Conservation (phyloP, 2,888 invertebrate genomes). For the Meandrusa payeni region DNA sequence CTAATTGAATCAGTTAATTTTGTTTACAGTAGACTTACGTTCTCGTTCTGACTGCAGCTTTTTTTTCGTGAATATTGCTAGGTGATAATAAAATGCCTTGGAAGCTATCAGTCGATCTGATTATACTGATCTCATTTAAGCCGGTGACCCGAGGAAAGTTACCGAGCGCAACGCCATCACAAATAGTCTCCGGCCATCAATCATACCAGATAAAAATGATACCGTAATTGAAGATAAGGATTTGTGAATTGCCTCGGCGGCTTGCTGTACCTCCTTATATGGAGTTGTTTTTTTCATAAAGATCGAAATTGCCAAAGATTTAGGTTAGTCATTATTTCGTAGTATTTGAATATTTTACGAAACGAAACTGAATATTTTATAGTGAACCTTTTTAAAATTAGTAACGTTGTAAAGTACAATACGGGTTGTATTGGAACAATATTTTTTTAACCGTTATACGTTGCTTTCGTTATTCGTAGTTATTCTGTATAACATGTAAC, state of each 20-base stretch:
- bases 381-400: too few species aligned
- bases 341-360: neutral
- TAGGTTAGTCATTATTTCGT: neutral
- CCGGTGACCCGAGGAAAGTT: conserved; percentile 23
- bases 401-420: too few species aligned
- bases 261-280: conserved; percentile 6
- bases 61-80: too few species aligned
- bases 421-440: too few species aligned
- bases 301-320: neutral
- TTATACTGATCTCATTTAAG: conserved; percentile 19
- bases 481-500: too few species aligned
- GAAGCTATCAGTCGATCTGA: conserved; percentile 12
- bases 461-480: too few species aligned
- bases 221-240: conserved; percentile 22
- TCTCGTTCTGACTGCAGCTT: too few species aligned
- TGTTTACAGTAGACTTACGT: too few species aligned
- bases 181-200: conserved; percentile 19
- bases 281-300: conserved; percentile 9
- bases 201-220: conserved; percentile 25
- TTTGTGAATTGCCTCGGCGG: conserved; percentile 6
- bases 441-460: too few species aligned
- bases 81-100: conserved; percentile 17
- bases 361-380: too few species aligned
- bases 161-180: conserved; percentile 17
- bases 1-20: too few species aligned